A percentile compares a stretch with the other conserved stretches of the same genome.
Conservation (phyloP, 2,797 vertebrate genomes). For the Falco peregrinus region DNA sequence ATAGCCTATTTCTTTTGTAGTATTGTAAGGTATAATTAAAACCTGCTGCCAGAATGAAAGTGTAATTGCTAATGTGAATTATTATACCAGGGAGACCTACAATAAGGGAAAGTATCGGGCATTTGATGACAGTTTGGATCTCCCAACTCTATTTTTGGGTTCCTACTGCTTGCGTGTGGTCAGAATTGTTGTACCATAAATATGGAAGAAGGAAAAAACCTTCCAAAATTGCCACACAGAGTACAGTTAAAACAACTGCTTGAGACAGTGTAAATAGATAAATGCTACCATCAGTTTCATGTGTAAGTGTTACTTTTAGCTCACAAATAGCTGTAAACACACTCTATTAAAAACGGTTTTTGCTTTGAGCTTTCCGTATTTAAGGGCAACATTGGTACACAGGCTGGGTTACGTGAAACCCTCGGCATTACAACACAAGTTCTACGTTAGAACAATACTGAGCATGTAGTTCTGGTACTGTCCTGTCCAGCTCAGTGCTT, state of each 20-base stretch:
- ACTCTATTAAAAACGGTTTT: neutral
- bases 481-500: neutral
- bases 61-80: neutral
- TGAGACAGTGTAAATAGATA: neutral
- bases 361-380: neutral
- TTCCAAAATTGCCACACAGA: neutral
- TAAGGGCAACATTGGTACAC: neutral
- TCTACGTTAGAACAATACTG: neutral
- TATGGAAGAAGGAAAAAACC: neutral
- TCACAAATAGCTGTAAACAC: neutral
- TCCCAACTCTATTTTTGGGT: neutral
- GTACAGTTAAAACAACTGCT: neutral
- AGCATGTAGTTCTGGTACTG: rapidly evolving
- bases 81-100: neutral
- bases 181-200: neutral
- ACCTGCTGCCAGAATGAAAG: neutral
- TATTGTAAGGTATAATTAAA: neutral
- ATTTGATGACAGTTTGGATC: neutral
- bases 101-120: neutral
- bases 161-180: neutral
- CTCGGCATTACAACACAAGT: neutral
- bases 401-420: neutral
- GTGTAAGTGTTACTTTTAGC: neutral
- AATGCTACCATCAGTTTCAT: neutral
- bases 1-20: neutral